Evolutionary conservation across 2,888 invertebrate genomes (phyloP).

Genomic region (Machimus rusticus): DNA sequence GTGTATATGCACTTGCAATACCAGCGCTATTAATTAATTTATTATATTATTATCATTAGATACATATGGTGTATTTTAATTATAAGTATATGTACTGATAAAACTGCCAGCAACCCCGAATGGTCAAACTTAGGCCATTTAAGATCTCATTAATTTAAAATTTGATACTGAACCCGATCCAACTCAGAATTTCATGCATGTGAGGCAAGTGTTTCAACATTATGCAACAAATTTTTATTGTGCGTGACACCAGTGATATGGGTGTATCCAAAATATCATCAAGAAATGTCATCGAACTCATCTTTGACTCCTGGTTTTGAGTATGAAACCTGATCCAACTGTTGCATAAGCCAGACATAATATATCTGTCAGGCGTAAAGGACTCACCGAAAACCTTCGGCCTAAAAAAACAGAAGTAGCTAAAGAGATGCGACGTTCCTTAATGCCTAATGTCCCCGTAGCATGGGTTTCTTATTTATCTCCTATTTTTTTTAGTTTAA

Average conservation of each 20-base stretch:
- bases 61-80: no score
- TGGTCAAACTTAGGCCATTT: no score
- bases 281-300: slow-evolving; percentile 38
- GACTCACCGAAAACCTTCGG: slow-evolving; percentile 5
- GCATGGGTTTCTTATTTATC: not conserved
- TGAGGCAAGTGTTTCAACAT: not conserved
- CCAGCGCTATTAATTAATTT: no score
- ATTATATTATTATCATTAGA: no score
- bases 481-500: not conserved
- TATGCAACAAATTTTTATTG: slow-evolving; percentile 20
- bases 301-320: slow-evolving; percentile 21
- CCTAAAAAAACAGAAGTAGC: slow-evolving; percentile 31
- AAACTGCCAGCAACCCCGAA: no score
- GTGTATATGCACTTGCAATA: no score
- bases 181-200: not conserved
- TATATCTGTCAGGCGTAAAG: slow-evolving; percentile 38
- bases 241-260: not conserved
- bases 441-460: slow-evolving; percentile 12
- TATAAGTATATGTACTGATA: no score
- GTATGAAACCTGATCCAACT: slow-evolving; percentile 28
- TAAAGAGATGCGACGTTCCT: slow-evolving; percentile 16
- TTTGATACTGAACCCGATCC: not conserved
- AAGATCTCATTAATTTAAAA: not conserved
- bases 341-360: slow-evolving; percentile 36
- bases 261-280: slow-evolving; percentile 16